phyloP scores from a whole-genome alignment of 1,140 invertebrate genomes.

The Atta cephalotes region DNA sequence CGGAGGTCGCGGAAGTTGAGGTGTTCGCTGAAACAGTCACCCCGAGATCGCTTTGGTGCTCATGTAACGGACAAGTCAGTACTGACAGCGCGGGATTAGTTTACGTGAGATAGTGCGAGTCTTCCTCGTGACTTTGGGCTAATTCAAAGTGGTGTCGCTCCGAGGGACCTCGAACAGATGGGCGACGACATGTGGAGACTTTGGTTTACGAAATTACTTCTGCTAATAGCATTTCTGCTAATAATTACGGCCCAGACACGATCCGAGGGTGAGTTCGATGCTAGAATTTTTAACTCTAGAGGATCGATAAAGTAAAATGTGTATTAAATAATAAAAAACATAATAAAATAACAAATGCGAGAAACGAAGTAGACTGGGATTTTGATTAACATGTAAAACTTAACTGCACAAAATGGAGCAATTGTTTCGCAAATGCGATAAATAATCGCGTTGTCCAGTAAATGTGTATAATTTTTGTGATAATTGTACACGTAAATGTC shows the following conservation, averaged over 20 bases:
- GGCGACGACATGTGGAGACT: slow-evolving; percentile 80
- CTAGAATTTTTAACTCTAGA: not conserved
- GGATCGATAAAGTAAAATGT: not conserved
- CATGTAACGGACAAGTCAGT: slow-evolving; percentile 64
- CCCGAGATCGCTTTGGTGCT: slow-evolving; percentile 44
- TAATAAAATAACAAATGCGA: not conserved
- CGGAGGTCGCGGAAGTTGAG: slow-evolving; percentile 21
- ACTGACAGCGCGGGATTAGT: slow-evolving; percentile 33
- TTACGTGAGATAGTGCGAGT: slow-evolving; percentile 72
- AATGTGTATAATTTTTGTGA: not conserved
- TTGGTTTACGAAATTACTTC: slow-evolving; percentile 82
- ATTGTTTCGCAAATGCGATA: not conserved
- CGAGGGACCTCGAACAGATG: slow-evolving; percentile 70
- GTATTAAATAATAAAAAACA: not conserved
- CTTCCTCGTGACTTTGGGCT: slow-evolving; percentile 48
- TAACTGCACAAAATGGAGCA: not conserved
- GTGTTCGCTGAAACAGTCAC: not conserved
- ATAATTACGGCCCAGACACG: slow-evolving; percentile 48
- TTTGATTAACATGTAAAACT: not conserved
- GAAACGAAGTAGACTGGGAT: not conserved
- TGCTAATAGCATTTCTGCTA: slow-evolving; percentile 60
- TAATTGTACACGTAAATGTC: slow-evolving; percentile 13
- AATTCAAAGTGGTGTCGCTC: slow-evolving; percentile 55
- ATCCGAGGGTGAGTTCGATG: slow-evolving; percentile 76
- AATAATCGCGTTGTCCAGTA: not conserved